A percentile compares a stretch with the other conserved stretches of the same genome.
These are phyloP conservation scores for Cichlasoma orientale DNA, from an alignment of 2,797 vertebrate genomes.

Conservation along the genomic window DNA sequence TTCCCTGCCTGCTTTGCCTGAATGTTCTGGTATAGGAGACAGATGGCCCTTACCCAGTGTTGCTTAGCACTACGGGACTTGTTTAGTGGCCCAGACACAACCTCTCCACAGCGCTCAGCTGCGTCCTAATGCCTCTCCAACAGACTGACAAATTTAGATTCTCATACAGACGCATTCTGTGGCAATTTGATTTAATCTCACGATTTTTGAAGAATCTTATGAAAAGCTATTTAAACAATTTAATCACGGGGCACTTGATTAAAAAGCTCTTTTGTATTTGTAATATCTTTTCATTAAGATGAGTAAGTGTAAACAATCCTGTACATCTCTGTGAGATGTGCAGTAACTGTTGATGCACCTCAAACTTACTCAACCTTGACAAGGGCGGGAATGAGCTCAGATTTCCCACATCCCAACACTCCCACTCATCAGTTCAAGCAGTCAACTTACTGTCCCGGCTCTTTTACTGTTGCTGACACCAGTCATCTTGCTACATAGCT, in stretches of 20 bases:
- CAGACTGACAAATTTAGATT: constrained; percentile 55
- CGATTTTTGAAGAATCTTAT: constrained; percentile 7
- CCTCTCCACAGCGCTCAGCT: constrained; percentile 65
- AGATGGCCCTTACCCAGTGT: constrained; percentile 57
- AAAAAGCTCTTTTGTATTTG: not conserved
- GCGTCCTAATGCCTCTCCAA: constrained; percentile 49
- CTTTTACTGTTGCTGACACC: constrained; percentile 53
- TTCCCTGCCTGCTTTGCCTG: constrained; percentile 16
- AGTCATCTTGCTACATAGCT: constrained; percentile 37
- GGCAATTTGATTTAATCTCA: not conserved
- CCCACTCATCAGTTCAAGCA: constrained; percentile 54
- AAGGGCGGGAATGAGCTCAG: constrained; percentile 62
- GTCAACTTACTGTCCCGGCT: constrained; percentile 51
- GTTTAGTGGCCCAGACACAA: constrained; percentile 69
- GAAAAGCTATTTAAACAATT: not conserved
- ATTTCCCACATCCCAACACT: constrained; percentile 57
- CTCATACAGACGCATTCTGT: constrained; percentile 23
- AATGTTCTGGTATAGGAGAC: constrained; percentile 30
- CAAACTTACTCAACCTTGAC: constrained; percentile 53
- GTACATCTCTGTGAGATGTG: constrained; percentile 27
- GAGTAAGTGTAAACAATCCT: constrained; percentile 23
- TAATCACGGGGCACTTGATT: not conserved
- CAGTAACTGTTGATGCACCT: constrained; percentile 53
- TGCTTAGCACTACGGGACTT: constrained; percentile 40
- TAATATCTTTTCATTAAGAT: not conserved